Evolutionary conservation across 2,888 invertebrate genomes (phyloP).

Genomic region (Corythucha ciliata): DNA sequence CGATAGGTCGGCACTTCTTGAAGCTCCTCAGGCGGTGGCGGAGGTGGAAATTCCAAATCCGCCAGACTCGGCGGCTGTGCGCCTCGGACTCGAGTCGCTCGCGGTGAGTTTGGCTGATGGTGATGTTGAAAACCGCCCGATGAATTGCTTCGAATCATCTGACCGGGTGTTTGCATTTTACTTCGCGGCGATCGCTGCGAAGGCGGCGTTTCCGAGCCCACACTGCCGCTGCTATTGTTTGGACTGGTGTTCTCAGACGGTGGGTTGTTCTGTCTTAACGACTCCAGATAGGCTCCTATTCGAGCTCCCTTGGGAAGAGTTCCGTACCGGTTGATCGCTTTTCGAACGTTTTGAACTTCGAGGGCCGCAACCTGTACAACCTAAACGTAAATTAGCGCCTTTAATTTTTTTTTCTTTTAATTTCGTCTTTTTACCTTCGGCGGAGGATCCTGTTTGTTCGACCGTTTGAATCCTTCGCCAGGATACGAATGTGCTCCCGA

Average conservation of each 20-base stretch:
- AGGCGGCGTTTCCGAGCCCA: conserved; percentile 39
- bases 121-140: conserved; percentile 54
- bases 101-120: conserved; percentile 50
- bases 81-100: conserved; percentile 42
- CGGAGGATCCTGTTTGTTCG: conserved; percentile 32
- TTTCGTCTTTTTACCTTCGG: conserved; percentile 23
- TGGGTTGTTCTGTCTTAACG: conserved; percentile 69
- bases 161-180: conserved; percentile 47
- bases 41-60: conserved; percentile 80
- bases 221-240: conserved; percentile 33
- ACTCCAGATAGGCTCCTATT: conserved; percentile 93
- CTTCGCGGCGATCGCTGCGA: conserved; percentile 27
- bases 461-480: conserved; percentile 45
- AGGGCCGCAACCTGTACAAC: conserved; percentile 80
- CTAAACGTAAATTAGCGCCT: conserved; percentile 37
- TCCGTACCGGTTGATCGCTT: conserved; percentile 90
- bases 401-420: neutral
- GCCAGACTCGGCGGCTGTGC: conserved; percentile 67
- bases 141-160: conserved; percentile 84
- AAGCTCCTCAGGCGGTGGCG: conserved; percentile 63
- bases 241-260: conserved; percentile 26
- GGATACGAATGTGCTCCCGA: conserved; percentile 45
- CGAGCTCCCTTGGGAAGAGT: conserved; percentile 93
- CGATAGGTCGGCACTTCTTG: conserved; percentile 27
- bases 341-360: conserved; percentile 90